Conservation (phyloP, 2,113 vertebrate species). For the Atrichornis clamosus region DNA sequence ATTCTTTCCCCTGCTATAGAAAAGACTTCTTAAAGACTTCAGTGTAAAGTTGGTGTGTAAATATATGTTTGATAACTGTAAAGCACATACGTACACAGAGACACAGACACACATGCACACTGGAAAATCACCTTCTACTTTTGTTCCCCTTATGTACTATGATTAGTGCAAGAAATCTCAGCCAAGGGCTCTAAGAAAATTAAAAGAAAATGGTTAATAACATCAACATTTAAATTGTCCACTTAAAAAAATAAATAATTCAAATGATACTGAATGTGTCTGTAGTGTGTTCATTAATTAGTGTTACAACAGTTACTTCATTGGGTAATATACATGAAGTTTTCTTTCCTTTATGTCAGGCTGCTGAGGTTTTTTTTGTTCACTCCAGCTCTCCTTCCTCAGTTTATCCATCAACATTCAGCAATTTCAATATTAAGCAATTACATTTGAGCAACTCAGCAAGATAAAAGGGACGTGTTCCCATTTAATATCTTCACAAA, state of each 20-base stretch:
- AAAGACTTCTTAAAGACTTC: slow-evolving; percentile 60
- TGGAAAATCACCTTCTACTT: slow-evolving; percentile 55
- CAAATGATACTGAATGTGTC: slow-evolving; percentile 53
- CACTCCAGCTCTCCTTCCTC: not conserved
- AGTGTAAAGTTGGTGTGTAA: slow-evolving; percentile 62
- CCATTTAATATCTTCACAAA: not conserved
- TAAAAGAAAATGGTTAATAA: slow-evolving; percentile 42
- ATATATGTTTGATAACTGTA: slow-evolving; percentile 66
- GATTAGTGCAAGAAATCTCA: slow-evolving; percentile 59
- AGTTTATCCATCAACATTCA: not conserved
- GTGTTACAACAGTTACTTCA: not conserved
- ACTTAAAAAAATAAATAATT: slow-evolving; percentile 77
- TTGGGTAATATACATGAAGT: not conserved
- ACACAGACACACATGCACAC: slow-evolving; percentile 47
- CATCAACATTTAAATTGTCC: slow-evolving; percentile 67
- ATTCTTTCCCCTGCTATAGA: slow-evolving; percentile 47
- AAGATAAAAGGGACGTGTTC: not conserved
- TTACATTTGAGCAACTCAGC: not conserved
- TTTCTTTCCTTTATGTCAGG: not conserved
- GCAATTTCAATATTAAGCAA: not conserved
- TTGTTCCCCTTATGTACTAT: slow-evolving; percentile 29
- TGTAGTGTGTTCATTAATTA: slow-evolving; percentile 48
- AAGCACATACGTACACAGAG: slow-evolving; percentile 62
- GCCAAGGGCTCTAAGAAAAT: slow-evolving; percentile 71
- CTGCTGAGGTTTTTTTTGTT: not conserved